Base-by-base conservation (phyloP, 2,113 vertebrate species). In the Diglossa brunneiventris region DNA sequence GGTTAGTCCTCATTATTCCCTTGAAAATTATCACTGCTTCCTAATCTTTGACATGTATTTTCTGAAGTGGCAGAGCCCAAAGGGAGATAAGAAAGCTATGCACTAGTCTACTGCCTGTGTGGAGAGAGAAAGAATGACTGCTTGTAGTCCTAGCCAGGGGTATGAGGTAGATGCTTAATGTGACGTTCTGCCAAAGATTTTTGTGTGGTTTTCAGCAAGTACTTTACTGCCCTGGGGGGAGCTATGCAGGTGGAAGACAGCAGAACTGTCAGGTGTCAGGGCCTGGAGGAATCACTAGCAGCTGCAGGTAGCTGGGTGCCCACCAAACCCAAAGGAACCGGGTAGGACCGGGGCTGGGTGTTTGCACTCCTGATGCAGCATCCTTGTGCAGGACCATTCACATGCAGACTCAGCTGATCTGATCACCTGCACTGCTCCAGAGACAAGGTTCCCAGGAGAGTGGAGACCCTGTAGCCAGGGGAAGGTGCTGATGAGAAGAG, bases 291-390 rank as follows among this genome's bases (percentile, higher is more conserved):
- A 37, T 13, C 56, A 30, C 22, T 19, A 24, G 5, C 31, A 81
- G 46, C 55, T 62, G 19, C 64, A 62, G 56, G 20, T 24, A n/a
- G 33, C n/a, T 50, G 56, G 3, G 15, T 42, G 21, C 18, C 15
- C 50, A 35, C 23, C 10, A 44, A 89, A 89, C 23, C 17, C 55
- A 58, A 42, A 31, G 37, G 11, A 81, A 5, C 11, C 3, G 0
- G 22, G 21, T 31, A 82, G 56, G 20, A 21, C 3, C 23, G 15
- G 22, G 37, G 24, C 15, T 78, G 37, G 16, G 6, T 81, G 46
- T 67, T 47, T 67, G 42, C 30, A 33, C 18, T 59, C n/a, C 5
- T 0, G 3, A 1, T 19, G 23, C 30, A 55, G 17, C 5, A 0
- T 41, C 31, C 10, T 39, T 68, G 26, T 47, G 69, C n/a, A 16